These are phyloP conservation scores for Lophotis ruficrista DNA, from an alignment of 2,113 vertebrate species.

Conservation along the genomic window DNA sequence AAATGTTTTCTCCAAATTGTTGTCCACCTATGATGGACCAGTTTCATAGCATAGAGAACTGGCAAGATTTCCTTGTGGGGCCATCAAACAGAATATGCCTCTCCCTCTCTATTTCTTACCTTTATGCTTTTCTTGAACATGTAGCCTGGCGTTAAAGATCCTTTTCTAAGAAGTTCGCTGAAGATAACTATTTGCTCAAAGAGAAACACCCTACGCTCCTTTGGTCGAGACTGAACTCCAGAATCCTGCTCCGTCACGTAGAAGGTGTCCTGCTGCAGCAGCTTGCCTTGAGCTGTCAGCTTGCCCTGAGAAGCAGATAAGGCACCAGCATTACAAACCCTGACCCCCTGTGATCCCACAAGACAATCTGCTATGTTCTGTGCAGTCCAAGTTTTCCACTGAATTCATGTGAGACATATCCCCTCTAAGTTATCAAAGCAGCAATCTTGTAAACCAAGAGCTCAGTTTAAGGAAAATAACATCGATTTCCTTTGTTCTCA, in stretches of 20 bases:
- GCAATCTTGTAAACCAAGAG: not conserved
- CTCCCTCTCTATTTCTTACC: conserved; percentile 71
- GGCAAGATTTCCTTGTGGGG: not conserved
- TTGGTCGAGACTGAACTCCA: conserved; percentile 91
- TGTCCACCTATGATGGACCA: not conserved
- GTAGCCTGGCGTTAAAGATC: conserved; percentile 93
- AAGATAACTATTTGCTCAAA: conserved; percentile 99
- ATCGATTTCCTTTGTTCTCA: not conserved
- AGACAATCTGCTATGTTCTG: not conserved
- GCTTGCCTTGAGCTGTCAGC: conserved; percentile 93
- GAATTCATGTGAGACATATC: not conserved
- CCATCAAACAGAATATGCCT: not conserved
- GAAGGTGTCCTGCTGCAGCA: conserved; percentile 98
- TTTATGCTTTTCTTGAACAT: conserved; percentile 98
- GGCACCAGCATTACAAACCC: not conserved
- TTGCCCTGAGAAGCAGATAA: conserved; percentile 82
- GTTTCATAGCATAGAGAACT: not conserved
- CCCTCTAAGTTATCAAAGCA: not conserved
- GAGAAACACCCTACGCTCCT: conserved; percentile 95
- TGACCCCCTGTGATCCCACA: not conserved
- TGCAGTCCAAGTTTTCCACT: not conserved
- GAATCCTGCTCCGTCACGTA: conserved; percentile 93
- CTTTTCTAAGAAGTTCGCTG: conserved; percentile 95
- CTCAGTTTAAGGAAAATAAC: not conserved
- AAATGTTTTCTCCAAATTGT: not conserved